Base-by-base conservation (phyloP, 2,888 invertebrate genomes). In the Augochlorella aurata region DNA sequence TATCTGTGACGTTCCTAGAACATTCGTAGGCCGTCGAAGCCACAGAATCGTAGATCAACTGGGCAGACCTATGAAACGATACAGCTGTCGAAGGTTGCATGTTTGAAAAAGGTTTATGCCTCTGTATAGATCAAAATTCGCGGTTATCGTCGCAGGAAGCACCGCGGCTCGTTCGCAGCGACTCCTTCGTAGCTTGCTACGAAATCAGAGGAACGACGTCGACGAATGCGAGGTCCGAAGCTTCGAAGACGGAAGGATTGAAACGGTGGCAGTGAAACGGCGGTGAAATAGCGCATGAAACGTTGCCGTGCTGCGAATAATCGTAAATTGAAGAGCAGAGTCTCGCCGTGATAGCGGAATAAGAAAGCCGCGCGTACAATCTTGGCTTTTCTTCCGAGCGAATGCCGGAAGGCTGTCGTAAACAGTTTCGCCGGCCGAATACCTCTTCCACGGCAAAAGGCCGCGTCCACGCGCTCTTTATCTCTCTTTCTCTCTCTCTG, bases 271-370 rank as follows among this genome's bases (percentile, higher is more conserved):
- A 2, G 38, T 54, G 21, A 65, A n/a, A n/a, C n/a, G n/a, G n/a
- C 12, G 29, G 1, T 9, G 2, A 38, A 50, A 14, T 16, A 54
- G 8, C 54, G 45, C 5, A 24, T 18, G 45, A 61, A 50, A 68
- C 58, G 29, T 49, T n/a, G 14, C 10, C 7, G 5, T 1, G 54
- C 12, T 16, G 67, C 8, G n/a, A 50, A 68, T 50, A 24, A 58
- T 61, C 68, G 68, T 61, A 63, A 63, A 78, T 75, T 29, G 61
- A 38, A 50, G 45, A 65, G 65, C 71, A 77, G 50, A 38, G 52
- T 71, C n/a, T 24, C 16, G 45, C 24, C 1, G 49, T 9, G 24
- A 29, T 16, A 45, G 3, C 4, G 7, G 24, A 29, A 21, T 45
- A 63, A 52, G 45, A 14, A 61, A 16, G 7, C 49, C 18, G 5